phyloP scores from a whole-genome alignment of 2,888 invertebrate species.

The Mesorhabditis spiculigera region DNA sequence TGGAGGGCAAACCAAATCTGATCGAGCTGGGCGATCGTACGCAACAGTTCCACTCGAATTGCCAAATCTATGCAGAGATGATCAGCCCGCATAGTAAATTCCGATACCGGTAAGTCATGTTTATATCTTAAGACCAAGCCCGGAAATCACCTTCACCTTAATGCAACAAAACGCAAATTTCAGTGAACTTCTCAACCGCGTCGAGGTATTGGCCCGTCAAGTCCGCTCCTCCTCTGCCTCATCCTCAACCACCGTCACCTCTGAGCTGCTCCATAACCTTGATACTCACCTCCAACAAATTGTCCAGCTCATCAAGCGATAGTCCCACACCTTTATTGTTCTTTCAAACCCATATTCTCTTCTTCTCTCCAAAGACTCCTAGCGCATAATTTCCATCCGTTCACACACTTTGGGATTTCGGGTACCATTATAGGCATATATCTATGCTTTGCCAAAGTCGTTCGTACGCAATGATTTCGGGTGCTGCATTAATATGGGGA shows the following conservation, averaged over 20 bases:
- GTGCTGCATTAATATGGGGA: too few relatives aligned
- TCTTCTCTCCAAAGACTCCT: too few relatives aligned
- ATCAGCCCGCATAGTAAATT: constrained; percentile 83
- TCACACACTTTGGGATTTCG: too few relatives aligned
- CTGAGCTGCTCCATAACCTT: constrained; percentile 38
- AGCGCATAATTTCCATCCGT: too few relatives aligned
- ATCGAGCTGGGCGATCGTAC: constrained; percentile 40
- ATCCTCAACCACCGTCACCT: constrained; percentile 18
- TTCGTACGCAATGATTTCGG: too few relatives aligned
- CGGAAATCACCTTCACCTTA: background rate
- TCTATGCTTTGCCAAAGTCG: too few relatives aligned
- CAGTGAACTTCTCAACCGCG: constrained; percentile 60
- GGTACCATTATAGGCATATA: too few relatives aligned
- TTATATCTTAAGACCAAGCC: background rate
- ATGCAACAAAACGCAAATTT: constrained; percentile 15
- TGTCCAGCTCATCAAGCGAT: constrained; percentile 53
- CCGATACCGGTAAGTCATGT: constrained; percentile 69
- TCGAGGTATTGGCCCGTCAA: constrained; percentile 53
- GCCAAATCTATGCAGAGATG: constrained; percentile 78
- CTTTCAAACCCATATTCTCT: too few relatives aligned
- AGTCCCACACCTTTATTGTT: background rate
- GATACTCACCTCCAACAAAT: constrained; percentile 50
- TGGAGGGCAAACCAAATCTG: too few relatives aligned
- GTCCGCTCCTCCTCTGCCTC: constrained; percentile 35
- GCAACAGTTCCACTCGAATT: constrained; percentile 60